A percentile compares a stretch with the other conserved stretches of the same genome.
phyloP scores from a whole-genome alignment of 2,888 invertebrate genomes.

The Endotricha flammealis region DNA sequence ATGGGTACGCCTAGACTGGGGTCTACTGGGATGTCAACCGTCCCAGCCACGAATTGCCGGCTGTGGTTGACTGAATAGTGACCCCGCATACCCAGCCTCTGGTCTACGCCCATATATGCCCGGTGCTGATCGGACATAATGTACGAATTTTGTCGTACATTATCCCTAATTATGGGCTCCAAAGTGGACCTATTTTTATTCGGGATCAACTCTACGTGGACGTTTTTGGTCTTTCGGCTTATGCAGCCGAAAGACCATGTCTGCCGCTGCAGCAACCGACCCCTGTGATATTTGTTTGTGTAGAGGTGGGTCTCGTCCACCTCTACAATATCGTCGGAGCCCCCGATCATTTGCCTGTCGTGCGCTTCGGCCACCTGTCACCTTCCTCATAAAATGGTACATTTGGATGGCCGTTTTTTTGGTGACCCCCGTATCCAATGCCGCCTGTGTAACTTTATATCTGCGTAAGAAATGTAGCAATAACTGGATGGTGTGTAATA shows the following conservation, averaged over 20 bases:
- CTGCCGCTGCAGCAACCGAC: too few species aligned
- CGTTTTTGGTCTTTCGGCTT: slow-evolving; percentile 4
- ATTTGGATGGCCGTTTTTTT: slow-evolving; percentile 8
- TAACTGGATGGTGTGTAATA: too few species aligned
- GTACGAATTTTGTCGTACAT: slow-evolving; percentile 6
- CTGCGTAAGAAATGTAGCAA: too few species aligned
- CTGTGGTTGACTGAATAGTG: slow-evolving; percentile 10
- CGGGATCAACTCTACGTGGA: slow-evolving; percentile 9
- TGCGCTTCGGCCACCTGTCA: slow-evolving; percentile 14
- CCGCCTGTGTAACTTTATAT: slow-evolving; percentile 1
- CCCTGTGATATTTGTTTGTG: too few species aligned
- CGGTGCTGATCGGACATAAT: slow-evolving; percentile 12
- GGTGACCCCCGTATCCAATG: slow-evolving; percentile 1
- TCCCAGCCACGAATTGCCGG: slow-evolving; percentile 6
- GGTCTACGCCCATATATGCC: slow-evolving; percentile 9
- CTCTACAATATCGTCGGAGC: slow-evolving; percentile 11
- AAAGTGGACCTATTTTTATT: slow-evolving; percentile 9
- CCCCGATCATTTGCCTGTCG: slow-evolving; percentile 11
- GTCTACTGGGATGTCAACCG: slow-evolving; percentile 10
- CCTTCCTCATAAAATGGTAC: slow-evolving; percentile 4
- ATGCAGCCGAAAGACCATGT: slow-evolving; percentile 11
- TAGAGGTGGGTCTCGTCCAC: slow-evolving; percentile 11
- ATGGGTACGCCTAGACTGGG: slow-evolving; percentile 1
- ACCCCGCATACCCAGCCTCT: too few species aligned
- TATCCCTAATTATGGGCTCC: slow-evolving; percentile 7